Percentiles rank a stretch among this genome's conserved stretches.
phyloP scores from a whole-genome alignment of 23 tunicate genomes.

The Trididemnum miniatum region DNA sequence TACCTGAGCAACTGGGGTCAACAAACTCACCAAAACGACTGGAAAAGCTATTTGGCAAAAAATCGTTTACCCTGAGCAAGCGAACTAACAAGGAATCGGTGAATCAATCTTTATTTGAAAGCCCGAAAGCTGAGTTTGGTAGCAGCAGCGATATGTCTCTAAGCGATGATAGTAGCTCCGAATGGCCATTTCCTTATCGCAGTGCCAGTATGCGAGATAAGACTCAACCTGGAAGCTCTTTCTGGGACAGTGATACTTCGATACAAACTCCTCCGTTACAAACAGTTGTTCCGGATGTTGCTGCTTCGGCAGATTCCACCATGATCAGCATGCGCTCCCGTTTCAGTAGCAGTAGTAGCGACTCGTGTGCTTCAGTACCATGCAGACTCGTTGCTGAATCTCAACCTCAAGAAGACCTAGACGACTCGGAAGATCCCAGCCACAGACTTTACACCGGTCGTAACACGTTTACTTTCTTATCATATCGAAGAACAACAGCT shows the following conservation, averaged over 20 bases:
- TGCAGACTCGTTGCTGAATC: constrained; percentile 45
- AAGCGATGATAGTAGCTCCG: constrained; percentile 46
- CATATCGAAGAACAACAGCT: background rate
- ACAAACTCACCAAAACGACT: background rate
- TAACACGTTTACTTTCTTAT: background rate
- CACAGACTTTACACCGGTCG: background rate
- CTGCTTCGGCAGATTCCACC: constrained; percentile 88
- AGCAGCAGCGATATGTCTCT: constrained; percentile 50
- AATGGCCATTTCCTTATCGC: constrained; percentile 68
- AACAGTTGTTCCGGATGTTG: constrained; percentile 77
- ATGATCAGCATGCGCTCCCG: constrained; percentile 31
- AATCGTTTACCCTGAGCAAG: background rate
- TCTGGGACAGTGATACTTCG: constrained; percentile 56
- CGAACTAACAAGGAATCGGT: background rate
- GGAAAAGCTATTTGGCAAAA: constrained; percentile 46
- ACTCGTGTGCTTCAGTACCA: constrained; percentile 27
- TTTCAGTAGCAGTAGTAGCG: constrained; percentile 29
- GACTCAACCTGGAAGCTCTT: constrained; percentile 49
- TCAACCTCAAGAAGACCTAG: constrained; percentile 4
- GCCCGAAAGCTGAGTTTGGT: background rate
- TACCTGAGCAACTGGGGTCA: background rate
- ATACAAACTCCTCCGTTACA: constrained; percentile 28
- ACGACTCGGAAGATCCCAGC: background rate
- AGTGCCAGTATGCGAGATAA: constrained; percentile 17
- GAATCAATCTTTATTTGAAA: background rate